phyloP scores from a whole-genome alignment of 2,113 vertebrate species.

The Phyllostomus discolor region DNA sequence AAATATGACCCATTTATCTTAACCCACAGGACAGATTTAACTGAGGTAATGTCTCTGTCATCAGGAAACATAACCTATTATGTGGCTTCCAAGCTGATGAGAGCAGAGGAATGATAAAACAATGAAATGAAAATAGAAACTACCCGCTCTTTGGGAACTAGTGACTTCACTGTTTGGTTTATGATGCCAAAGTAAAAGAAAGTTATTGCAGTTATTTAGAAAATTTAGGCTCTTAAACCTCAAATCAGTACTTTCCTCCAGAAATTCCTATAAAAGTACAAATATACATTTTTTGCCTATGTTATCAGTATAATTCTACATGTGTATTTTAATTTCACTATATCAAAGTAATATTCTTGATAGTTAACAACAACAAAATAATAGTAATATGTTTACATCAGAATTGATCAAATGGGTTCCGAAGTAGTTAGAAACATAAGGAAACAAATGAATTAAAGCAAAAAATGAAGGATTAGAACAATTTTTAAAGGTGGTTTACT shows the following conservation, averaged over 20 bases:
- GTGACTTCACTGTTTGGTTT: background rate
- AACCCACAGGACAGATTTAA: constrained; percentile 27
- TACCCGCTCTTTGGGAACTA: background rate
- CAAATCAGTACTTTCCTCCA: background rate
- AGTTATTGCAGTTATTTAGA: background rate
- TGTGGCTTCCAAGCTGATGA: constrained; percentile 20
- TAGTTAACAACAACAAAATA: background rate
- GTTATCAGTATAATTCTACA: background rate
- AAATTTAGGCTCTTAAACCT: background rate
- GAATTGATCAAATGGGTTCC: background rate
- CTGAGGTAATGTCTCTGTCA: constrained; percentile 19
- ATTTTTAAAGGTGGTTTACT: background rate
- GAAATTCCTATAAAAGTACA: background rate
- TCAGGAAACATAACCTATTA: constrained; percentile 43
- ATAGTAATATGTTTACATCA: background rate
- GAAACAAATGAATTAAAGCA: background rate
- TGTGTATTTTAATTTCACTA: background rate
- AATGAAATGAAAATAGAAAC: background rate
- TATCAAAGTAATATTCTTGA: background rate
- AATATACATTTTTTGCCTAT: background rate
- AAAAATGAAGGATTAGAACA: background rate
- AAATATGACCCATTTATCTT: constrained; percentile 44
- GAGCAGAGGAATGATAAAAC: background rate
- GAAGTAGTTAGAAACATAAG: background rate
- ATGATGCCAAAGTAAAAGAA: background rate